Conservation (phyloP, 2,113 vertebrate genomes). For the Macroglossus sobrinus region DNA sequence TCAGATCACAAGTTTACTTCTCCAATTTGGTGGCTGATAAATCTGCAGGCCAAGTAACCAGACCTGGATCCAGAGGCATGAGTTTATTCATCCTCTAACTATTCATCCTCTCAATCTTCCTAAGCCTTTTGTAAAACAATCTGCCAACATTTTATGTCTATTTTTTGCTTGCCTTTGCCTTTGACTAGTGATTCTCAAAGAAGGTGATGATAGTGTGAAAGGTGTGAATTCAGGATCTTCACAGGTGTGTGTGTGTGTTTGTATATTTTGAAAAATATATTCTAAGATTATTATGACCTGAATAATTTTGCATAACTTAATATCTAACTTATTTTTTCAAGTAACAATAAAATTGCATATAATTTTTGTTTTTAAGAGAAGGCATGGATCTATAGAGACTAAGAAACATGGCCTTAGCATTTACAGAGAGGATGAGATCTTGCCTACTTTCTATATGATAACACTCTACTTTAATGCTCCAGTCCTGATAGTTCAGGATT, state of each 20-base stretch:
- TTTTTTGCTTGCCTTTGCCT: not conserved
- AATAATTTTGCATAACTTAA: not conserved
- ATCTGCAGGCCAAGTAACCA: not conserved
- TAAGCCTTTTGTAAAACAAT: not conserved
- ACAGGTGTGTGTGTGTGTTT: not conserved
- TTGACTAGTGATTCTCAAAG: not conserved
- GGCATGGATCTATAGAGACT: not conserved
- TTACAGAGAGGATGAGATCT: not conserved
- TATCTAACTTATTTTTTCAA: not conserved
- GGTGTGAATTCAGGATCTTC: not conserved
- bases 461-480: not conserved
- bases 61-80: not conserved
- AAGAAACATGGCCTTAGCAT: not conserved
- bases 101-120: not conserved
- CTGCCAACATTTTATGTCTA: not conserved
- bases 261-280: not conserved
- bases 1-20: not conserved
- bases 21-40: not conserved
- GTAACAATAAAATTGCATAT: not conserved
- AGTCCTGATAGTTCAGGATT: not conserved
- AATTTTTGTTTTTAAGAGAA: conserved; percentile 27
- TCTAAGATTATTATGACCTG: not conserved
- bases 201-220: not conserved
- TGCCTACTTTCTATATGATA: not conserved
- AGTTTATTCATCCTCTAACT: not conserved